Evolutionary conservation across 2,888 invertebrate species (phyloP), one percentile per base, ranked within the genome.

Genomic region (Eupithecia dodoneata): DNA sequence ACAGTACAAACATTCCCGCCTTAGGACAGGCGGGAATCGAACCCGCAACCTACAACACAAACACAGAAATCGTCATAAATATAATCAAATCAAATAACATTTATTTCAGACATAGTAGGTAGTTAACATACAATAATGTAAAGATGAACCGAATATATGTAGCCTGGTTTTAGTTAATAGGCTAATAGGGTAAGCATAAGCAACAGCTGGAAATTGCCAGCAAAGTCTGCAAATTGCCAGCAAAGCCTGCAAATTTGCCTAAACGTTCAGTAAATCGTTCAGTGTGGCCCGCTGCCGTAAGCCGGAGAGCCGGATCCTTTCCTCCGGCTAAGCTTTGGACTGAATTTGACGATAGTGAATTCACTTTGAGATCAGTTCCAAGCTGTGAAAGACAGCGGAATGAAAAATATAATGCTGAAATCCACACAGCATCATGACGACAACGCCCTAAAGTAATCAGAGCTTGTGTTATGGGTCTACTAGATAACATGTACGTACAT

Each of bases 211-310:
- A 63, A 63, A 30, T 63, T 30, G 30, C 30, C 63, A 63, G 30
- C 63, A 30, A 30, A 30, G 30, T 9, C 59, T 59, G 59, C 59
- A 59, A 59, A 67, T 67, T 67, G 67, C 42, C 67, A 67, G 67
- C n/a, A 44, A 44, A 67, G 44, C 67, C n/a, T 69, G 45, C 67
- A n/a, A 69, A 69, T 69, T 69, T 45, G 67, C 67, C 44, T 69
- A 44, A 69, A 69, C 67, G 67, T 44, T 69, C 45, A 9, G 67
- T 69, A 69, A 69, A 69, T 44, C n/a, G 45, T 69, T 44, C 67
- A 30, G 30, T 63, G 63, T 12, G 30, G 18, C 63, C 63, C 63
- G 63, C 63, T 63, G 30, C 63, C 30, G 63, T 63, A 63, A 63
- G 63, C 63, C 63, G 3, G 30, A 18, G 63, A 63, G 63, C 63